These are phyloP conservation scores for Misgurnus mizolepis DNA, from an alignment of 2,113 vertebrate species.

Conservation along the genomic window DNA sequence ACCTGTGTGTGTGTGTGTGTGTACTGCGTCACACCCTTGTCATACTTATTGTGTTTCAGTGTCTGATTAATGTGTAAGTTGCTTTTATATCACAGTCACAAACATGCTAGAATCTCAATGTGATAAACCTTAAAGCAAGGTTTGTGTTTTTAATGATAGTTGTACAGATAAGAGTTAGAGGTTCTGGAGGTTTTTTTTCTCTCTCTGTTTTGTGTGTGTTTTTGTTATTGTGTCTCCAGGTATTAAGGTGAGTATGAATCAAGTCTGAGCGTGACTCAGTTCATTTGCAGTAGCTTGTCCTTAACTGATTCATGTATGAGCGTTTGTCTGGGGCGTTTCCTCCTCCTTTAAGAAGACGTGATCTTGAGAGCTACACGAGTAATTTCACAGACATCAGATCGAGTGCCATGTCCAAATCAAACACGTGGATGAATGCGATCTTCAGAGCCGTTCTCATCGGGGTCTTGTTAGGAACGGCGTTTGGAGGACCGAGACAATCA, in stretches of 20 bases:
- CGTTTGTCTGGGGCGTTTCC: constrained; percentile 61
- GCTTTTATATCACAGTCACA: constrained; percentile 8
- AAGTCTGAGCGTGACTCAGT: constrained; percentile 3
- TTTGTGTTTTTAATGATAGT: neutral
- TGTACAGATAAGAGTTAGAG: neutral
- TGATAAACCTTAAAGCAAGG: neutral
- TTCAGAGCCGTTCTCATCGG: constrained; percentile 61
- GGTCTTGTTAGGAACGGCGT: constrained; percentile 70
- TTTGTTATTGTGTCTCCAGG: neutral
- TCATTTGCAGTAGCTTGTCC: constrained; percentile 40
- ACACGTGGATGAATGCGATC: constrained; percentile 27
- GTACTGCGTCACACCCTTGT: neutral
- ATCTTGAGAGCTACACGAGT: constrained; percentile 41
- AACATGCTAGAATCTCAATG: neutral
- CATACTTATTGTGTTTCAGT: neutral
- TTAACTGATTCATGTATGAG: constrained; percentile 80
- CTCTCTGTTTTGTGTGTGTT: neutral
- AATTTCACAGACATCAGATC: constrained; percentile 56
- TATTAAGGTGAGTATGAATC: neutral
- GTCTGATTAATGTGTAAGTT: constrained; percentile 16
- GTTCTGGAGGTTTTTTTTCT: too few species aligned
- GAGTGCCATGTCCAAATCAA: constrained; percentile 60
- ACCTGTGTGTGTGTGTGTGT: constrained; percentile 14
- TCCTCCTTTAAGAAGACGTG: constrained; percentile 76
- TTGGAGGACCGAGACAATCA: constrained; percentile 65